Percentiles rank a stretch among this genome's conserved stretches.
Evolutionary conservation across 2,888 invertebrate species (phyloP).

Genomic region (Periphyllus acericola): DNA sequence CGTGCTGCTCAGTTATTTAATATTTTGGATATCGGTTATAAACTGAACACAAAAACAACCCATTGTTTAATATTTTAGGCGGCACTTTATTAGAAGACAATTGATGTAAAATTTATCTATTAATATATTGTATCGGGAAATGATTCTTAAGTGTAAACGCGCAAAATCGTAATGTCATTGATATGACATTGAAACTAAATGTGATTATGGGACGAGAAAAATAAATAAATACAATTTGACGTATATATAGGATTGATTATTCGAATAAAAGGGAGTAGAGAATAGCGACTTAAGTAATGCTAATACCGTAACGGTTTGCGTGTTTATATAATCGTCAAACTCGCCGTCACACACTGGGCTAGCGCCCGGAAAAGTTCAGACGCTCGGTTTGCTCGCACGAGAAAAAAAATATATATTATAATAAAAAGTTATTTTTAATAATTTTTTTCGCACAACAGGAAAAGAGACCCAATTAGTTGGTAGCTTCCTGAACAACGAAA

Average conservation of each 20-base stretch:
- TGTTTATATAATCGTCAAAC: slow-evolving; percentile 24
- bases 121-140: not conserved
- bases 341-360: not conserved
- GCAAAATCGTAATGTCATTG: not conserved
- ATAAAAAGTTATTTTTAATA: slow-evolving; percentile 46
- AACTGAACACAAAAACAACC: too few species aligned
- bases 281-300: not conserved
- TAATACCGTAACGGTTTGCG: not conserved
- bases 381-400: not conserved
- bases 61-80: not conserved
- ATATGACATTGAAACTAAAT: not conserved
- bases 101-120: not conserved
- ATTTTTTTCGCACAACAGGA: slow-evolving; percentile 19
- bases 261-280: not conserved
- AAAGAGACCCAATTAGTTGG: slow-evolving; percentile 49
- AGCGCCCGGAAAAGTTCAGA: slow-evolving; percentile 46
- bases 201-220: not conserved
- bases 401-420: slow-evolving; percentile 23
- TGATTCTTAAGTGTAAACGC: not conserved
- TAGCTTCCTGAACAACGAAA: slow-evolving; percentile 14
- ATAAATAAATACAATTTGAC: not conserved
- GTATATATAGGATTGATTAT: slow-evolving; percentile 19
- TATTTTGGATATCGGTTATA: too few species aligned
- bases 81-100: not conserved
- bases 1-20: too few species aligned